phyloP scores from a whole-genome alignment of 1,140 invertebrate species.

The Pomacea maculata region DNA sequence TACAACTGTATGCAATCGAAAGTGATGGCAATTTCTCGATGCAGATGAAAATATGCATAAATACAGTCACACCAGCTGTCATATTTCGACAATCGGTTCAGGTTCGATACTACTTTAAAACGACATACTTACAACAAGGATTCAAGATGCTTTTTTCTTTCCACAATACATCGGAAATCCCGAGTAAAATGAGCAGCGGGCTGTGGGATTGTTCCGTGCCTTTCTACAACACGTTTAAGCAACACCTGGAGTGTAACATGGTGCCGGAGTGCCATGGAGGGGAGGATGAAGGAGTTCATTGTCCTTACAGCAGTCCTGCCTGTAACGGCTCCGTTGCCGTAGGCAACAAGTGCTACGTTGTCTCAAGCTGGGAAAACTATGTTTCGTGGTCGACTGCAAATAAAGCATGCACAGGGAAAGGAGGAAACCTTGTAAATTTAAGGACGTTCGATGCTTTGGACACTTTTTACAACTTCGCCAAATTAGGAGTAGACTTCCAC shows the following conservation, averaged over 20 bases:
- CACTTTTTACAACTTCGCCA: not conserved
- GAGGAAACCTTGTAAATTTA: not conserved
- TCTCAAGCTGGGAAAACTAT: not conserved
- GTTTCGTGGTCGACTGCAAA: no score
- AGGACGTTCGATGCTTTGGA: not conserved
- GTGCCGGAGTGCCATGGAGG: slow-evolving; percentile 3
- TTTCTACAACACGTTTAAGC: not conserved
- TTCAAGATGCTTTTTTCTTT: not conserved
- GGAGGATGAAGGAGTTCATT: not conserved
- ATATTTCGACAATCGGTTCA: no score
- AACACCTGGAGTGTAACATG: slow-evolving; percentile 12
- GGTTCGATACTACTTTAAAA: no score
- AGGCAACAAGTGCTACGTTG: not conserved
- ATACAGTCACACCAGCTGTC: no score
- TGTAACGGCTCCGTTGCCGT: not conserved
- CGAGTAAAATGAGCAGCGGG: not conserved
- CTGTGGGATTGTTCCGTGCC: slow-evolving; percentile 5
- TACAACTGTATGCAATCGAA: no score
- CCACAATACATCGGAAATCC: not conserved
- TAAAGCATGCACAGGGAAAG: not conserved
- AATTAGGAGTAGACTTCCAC: no score
- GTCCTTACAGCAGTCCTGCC: slow-evolving; percentile 8
- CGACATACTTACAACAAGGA: not conserved
- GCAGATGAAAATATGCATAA: no score
- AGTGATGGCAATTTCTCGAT: no score